Evolutionary conservation across 2,797 vertebrate genomes (phyloP), one percentile per base, ranked within the genome.

Genomic region (Amniataba percoides): DNA sequence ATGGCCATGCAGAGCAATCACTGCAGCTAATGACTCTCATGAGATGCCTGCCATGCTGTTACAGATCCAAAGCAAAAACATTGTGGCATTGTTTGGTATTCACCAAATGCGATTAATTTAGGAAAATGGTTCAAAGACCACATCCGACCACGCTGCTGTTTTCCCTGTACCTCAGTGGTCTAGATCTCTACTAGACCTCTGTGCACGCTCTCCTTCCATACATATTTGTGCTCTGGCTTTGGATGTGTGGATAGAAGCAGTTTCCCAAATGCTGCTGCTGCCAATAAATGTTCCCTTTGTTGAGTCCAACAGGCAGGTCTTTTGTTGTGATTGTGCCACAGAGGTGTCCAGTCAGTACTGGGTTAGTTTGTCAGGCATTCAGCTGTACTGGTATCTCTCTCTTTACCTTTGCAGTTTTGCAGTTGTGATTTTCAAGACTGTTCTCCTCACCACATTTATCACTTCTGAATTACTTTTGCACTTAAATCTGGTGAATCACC

Each of bases 1-100:
- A 48, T 3, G 18, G 53, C 34, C 48, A 49, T 73, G 56, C 57
- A 67, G 74, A 71, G 49, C 69, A 74, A 71, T 84, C 77, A 78
- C 7, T 34, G n/a, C 34, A 52, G 77, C 52, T 78, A 77, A 78
- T 71, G 63, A 19, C 79, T 55, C 52, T 80, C 64, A 36, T 31
- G 57, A 67, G 74, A 78, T 60, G 75, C 31, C 62, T 76, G 68
- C 65, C 59, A 23, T 51, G 39, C 55, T 83, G 52, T 40, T 19
- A 51, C 43, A 48, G 67, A 78, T 49, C 79, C 78, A 27, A 36
- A 56, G 34, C 43, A 55, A 74, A 55, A 74, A 72, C 23, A 59
- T 2, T 16, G 27, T 21, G 18, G 31, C 39, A 19, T 31, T 19
- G 53, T 77, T 39, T 42, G 21, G 9, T 34, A 12, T 42, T 61